Conservation (phyloP, 1,140 invertebrate genomes). For the Meloidogyne chitwoodi region DNA sequence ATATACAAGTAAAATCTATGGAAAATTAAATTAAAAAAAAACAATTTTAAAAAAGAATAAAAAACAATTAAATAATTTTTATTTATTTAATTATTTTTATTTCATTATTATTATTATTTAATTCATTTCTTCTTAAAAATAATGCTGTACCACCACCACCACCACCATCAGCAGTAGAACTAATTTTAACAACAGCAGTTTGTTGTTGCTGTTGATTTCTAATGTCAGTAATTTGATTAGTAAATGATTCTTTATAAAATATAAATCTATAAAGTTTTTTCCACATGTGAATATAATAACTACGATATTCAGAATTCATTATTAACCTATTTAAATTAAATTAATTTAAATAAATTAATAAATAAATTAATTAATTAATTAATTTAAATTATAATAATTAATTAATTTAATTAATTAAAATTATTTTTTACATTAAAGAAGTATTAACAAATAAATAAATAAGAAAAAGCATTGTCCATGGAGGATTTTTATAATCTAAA, state of each 20-base stretch:
- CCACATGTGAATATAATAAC: not conserved
- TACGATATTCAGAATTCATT: slow-evolving; percentile 18
- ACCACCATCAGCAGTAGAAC: not conserved
- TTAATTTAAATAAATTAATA: not conserved
- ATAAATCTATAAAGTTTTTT: not conserved
- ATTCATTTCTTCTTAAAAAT: not conserved
- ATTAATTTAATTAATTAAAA: not conserved
- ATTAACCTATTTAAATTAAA: not conserved
- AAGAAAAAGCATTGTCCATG: slow-evolving; percentile 16
- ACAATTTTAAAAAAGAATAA: not conserved
- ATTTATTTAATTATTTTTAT: not conserved
- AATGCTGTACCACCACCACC: no score
- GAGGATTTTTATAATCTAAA: slow-evolving; percentile 1
- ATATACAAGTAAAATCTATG: no score
- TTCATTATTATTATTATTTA: not conserved
- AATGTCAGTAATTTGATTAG: not conserved
- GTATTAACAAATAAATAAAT: slow-evolving; percentile 7
- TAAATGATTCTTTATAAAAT: not conserved
- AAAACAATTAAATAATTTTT: not conserved
- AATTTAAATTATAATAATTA: no score
- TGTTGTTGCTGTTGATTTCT: not conserved
- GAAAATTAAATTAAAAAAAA: no score
- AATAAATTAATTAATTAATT: no score
- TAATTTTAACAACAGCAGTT: not conserved
- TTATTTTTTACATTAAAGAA: not conserved